phyloP scores from a whole-genome alignment of 2,113 vertebrate genomes.

The Casuarius casuarius region DNA sequence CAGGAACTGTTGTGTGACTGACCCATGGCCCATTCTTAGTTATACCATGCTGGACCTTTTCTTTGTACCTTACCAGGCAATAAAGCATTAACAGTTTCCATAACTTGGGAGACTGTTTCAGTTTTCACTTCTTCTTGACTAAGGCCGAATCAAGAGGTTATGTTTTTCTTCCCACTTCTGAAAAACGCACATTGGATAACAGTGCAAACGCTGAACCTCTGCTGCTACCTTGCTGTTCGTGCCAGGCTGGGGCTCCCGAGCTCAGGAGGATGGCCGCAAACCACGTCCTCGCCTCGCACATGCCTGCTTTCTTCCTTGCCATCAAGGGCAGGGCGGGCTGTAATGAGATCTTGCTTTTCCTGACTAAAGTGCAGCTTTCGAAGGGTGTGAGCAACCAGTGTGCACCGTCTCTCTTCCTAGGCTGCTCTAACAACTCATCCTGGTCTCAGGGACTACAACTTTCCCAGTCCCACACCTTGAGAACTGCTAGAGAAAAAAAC shows the following conservation, averaged over 20 bases:
- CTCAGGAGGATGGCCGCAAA: not conserved
- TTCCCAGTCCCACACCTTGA: not conserved
- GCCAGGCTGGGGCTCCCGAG: not conserved
- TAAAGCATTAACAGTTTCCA: too few species aligned
- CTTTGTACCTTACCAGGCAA: too few species aligned
- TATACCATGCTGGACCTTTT: too few species aligned
- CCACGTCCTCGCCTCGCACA: not conserved
- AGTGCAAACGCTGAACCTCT: not conserved
- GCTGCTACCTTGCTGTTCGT: not conserved
- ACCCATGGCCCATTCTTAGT: too few species aligned
- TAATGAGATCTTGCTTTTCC: not conserved
- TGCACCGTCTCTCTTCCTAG: not conserved
- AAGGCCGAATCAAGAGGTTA: not conserved
- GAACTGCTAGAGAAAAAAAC: not conserved
- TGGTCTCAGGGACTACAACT: not conserved
- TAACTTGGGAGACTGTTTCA: too few species aligned
- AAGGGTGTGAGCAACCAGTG: accelerated
- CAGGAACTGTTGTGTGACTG: too few species aligned
- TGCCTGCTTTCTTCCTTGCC: not conserved
- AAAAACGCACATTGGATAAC: not conserved
- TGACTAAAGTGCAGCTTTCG: not conserved
- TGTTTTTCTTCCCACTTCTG: not conserved
- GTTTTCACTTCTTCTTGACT: too few species aligned
- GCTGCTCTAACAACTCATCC: not conserved
- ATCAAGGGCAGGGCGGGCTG: accelerated